These are phyloP conservation scores for Galerucella pusilla DNA, from an alignment of 2,888 invertebrate species.

Conservation along the genomic window DNA sequence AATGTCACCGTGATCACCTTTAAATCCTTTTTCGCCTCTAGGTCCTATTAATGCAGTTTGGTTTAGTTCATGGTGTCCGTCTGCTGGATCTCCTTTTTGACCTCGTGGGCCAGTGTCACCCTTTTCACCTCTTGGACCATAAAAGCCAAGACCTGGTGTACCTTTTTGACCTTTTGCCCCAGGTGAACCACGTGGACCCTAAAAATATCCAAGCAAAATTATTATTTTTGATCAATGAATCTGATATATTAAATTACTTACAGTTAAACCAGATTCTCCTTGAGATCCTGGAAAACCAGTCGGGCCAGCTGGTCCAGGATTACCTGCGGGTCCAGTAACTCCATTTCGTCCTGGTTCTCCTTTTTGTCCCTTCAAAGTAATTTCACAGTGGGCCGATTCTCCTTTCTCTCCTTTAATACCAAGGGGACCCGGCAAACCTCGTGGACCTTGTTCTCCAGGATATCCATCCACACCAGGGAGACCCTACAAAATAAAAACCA, in stretches of 20 bases:
- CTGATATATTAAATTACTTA: slow-evolving; percentile 58
- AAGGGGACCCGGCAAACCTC: slow-evolving; percentile 76
- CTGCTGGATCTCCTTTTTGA: slow-evolving; percentile 68
- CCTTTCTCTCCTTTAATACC: slow-evolving; percentile 84
- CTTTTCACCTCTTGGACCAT: slow-evolving; percentile 71
- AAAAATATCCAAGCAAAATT: slow-evolving; percentile 43
- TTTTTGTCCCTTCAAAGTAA: slow-evolving; percentile 82
- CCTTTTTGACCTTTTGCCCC: slow-evolving; percentile 79
- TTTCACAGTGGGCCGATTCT: slow-evolving; percentile 79
- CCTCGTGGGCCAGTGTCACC: slow-evolving; percentile 68
- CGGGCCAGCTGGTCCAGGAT: slow-evolving; percentile 73
- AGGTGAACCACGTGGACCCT: slow-evolving; percentile 77
- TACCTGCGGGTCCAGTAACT: slow-evolving; percentile 73
- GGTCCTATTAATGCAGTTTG: slow-evolving; percentile 61
- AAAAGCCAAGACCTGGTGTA: slow-evolving; percentile 70
- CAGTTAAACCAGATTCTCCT: slow-evolving; percentile 72
- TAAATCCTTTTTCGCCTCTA: slow-evolving; percentile 70
- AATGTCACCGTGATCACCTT: slow-evolving; percentile 72
- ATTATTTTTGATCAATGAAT: background rate
- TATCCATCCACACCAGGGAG: slow-evolving; percentile 77
- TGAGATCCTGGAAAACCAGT: slow-evolving; percentile 70
- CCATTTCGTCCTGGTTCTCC: slow-evolving; percentile 87
- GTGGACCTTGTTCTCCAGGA: slow-evolving; percentile 79
- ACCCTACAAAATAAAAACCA: slow-evolving; percentile 69
- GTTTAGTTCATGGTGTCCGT: slow-evolving; percentile 45